Evolutionary conservation across 2,113 vertebrate genomes (phyloP).

Genomic region (Pangasianodon hypophthalmus): DNA sequence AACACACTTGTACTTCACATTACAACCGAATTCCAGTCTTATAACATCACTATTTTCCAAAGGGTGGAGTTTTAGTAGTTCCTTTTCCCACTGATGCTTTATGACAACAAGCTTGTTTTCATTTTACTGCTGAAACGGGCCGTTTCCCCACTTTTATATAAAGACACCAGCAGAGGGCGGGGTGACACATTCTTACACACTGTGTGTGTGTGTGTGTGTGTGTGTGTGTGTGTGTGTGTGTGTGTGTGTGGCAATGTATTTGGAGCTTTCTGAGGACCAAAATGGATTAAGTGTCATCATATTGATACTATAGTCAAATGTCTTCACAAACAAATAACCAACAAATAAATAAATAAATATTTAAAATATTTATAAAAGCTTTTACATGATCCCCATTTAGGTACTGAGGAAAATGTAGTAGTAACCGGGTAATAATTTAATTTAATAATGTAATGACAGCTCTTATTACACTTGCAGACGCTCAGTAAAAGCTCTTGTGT

Average conservation of each 20-base stretch:
- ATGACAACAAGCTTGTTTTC: conserved; percentile 21
- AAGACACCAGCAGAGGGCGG: conserved; percentile 42
- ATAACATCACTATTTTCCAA: conserved; percentile 5
- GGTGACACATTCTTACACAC: not conserved
- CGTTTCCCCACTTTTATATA: not conserved
- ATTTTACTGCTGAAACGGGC: not conserved
- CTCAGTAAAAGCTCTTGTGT: not conserved
- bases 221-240: too few relatives aligned
- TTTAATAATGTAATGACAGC: not conserved
- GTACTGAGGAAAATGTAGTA: not conserved
- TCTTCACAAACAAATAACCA: not conserved
- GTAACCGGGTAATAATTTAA: not conserved
- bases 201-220: not conserved
- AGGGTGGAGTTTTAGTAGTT: not conserved
- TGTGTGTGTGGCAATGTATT: not conserved
- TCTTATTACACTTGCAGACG: not conserved
- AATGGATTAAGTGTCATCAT: not conserved
- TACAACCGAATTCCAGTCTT: not conserved
- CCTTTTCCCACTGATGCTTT: conserved; percentile 6
- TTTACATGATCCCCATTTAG: not conserved
- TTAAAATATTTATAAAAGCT: not conserved
- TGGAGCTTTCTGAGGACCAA: not conserved
- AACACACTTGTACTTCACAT: conserved; percentile 11
- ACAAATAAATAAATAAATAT: not conserved
- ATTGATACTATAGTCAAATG: not conserved